These are phyloP conservation scores for Zaprionus davidi DNA, from an alignment of 1,140 invertebrate genomes.

Conservation along the genomic window DNA sequence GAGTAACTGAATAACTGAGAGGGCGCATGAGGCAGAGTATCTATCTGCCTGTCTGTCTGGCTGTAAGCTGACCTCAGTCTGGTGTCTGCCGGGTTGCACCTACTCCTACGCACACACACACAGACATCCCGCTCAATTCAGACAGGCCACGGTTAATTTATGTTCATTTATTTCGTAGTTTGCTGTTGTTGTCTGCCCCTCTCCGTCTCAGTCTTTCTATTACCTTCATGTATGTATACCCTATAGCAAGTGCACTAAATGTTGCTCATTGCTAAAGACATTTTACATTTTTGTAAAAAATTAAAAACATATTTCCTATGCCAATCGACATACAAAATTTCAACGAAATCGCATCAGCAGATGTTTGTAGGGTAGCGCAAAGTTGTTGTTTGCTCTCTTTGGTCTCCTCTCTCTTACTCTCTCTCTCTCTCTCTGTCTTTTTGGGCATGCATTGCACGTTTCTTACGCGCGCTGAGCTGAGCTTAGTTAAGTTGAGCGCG, in stretches of 20 bases:
- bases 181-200: conserved; percentile 13
- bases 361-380: background rate
- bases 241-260: background rate
- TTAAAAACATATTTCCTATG: no score
- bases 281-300: no score
- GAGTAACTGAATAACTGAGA: conserved; percentile 5
- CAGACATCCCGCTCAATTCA: conserved; percentile 20
- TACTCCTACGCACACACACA: conserved; percentile 17
- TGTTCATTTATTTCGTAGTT: conserved; percentile 58
- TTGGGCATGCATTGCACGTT: conserved; percentile 67
- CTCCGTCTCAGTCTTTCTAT: background rate
- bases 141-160: conserved; percentile 58
- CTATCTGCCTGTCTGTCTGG: conserved; percentile 22
- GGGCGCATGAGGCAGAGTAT: conserved; percentile 12
- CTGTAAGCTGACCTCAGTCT: conserved; percentile 24
- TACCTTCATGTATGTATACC: conserved; percentile 17
- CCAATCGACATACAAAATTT: no score
- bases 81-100: conserved; percentile 18
- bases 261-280: background rate
- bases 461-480: conserved; percentile 46
- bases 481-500: conserved; percentile 75
- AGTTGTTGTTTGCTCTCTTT: background rate
- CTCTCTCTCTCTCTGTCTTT: conserved; percentile 11
- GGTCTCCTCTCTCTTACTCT: background rate
- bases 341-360: background rate